Percentiles rank a stretch among this genome's conserved stretches.
Evolutionary conservation across 53 echinoderm and acorn worm genomes (phyloP).

Genomic region (Temnopleurus reevesii): DNA sequence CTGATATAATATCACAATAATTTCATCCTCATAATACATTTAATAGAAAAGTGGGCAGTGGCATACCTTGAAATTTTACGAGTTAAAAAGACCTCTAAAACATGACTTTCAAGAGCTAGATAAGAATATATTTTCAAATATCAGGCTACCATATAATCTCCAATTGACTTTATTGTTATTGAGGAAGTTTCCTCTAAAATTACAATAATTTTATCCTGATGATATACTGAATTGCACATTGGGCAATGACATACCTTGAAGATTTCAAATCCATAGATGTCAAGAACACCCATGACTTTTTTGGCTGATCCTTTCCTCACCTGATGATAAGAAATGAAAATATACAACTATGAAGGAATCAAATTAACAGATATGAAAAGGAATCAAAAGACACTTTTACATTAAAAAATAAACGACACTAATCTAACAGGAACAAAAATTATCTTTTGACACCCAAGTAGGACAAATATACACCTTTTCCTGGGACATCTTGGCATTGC

Average conservation of each 20-base stretch:
- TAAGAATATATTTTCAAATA: no score
- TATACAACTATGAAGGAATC: not conserved
- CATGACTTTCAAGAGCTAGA: no score
- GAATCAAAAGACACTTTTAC: not conserved
- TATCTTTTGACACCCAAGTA: not conserved
- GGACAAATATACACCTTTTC: not conserved
- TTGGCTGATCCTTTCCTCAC: conserved; percentile 52
- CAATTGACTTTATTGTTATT: no score
- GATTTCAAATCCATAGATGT: conserved; percentile 98
- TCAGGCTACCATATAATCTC: no score
- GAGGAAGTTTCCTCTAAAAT: no score
- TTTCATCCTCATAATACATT: no score
- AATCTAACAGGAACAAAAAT: not conserved
- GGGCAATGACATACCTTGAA: conserved; percentile 73
- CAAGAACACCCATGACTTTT: conserved; percentile 97
- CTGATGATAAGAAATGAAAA: conserved; percentile 11
- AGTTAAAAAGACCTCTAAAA: no score
- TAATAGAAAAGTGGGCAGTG: no score
- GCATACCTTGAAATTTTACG: no score
- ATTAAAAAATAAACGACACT: not conserved
- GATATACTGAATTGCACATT: not conserved
- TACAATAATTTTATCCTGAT: no score
- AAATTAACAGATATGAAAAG: not conserved
- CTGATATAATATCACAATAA: no score
- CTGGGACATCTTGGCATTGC: not conserved